A percentile compares a stretch with the other conserved stretches of the same genome.
These are phyloP conservation scores for Camelus dromedarius DNA, from an alignment of 2,113 vertebrate genomes.

Conservation along the genomic window DNA sequence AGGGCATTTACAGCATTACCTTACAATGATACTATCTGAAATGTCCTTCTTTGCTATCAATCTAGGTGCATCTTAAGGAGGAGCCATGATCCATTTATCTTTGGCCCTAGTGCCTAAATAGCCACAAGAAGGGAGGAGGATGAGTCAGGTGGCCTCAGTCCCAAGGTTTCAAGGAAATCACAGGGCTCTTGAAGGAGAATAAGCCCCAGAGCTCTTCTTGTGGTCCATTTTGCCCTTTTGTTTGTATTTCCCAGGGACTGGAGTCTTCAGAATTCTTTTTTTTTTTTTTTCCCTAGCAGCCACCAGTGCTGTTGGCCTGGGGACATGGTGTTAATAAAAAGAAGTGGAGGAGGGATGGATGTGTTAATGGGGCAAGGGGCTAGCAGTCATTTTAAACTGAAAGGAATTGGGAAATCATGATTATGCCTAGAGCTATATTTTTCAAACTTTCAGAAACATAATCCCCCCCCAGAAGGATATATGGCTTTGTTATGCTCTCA, in stretches of 20 bases:
- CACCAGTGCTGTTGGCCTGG: neutral
- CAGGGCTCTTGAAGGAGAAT: neutral
- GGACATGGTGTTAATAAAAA: neutral
- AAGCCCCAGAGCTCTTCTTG: neutral
- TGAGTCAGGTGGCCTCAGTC: neutral
- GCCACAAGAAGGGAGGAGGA: neutral
- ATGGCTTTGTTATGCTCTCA: neutral
- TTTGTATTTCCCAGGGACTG: neutral
- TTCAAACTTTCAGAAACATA: constrained; percentile 2
- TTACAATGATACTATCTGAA: constrained; percentile 27
- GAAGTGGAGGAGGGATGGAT: neutral
- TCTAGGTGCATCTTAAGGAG: neutral
- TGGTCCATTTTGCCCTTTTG: neutral
- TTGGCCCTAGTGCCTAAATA: neutral
- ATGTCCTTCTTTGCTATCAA: neutral
- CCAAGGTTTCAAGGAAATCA: constrained; percentile 26
- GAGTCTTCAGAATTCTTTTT: neutral
- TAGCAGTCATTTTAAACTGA: neutral
- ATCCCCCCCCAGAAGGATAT: neutral
- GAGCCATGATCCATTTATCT: neutral
- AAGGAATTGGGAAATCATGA: constrained; percentile 17
- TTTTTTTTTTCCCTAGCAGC: constrained; percentile 16
- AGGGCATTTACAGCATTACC: neutral
- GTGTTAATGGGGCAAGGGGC: neutral
- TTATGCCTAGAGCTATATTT: neutral